phyloP scores from a whole-genome alignment of 2,113 vertebrate genomes.

The Tragelaphus scriptus region DNA sequence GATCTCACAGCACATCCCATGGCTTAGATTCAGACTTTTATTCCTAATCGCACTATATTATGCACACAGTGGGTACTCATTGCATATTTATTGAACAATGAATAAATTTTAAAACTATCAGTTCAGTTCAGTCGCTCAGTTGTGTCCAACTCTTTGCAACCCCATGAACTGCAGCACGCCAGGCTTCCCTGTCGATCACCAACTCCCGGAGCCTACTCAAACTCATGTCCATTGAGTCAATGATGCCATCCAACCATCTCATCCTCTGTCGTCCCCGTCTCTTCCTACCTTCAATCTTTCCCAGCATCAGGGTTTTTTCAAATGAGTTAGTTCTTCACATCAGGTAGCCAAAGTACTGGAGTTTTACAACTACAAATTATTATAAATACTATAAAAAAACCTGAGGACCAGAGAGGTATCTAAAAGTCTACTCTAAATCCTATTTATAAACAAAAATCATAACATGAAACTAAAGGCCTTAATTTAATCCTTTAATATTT shows the following conservation, averaged over 20 bases:
- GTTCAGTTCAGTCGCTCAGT: background rate
- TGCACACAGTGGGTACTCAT: background rate
- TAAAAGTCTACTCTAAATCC: background rate
- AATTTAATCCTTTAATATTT: background rate
- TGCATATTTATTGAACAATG: background rate
- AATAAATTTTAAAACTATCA: background rate
- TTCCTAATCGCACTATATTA: background rate
- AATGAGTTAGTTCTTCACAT: background rate
- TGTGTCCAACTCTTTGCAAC: accelerated
- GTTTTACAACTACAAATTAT: background rate
- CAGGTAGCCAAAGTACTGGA: background rate
- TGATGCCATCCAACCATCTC: background rate
- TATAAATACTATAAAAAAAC: background rate
- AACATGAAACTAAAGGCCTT: background rate
- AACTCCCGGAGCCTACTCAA: background rate
- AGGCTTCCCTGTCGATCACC: background rate
- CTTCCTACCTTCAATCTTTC: background rate
- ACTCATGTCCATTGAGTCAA: background rate
- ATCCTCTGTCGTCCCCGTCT: background rate
- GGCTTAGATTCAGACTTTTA: background rate
- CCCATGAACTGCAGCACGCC: background rate
- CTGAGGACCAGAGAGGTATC: background rate
- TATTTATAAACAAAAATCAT: background rate
- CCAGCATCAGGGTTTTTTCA: background rate
- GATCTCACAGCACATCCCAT: background rate